Percentiles rank a stretch among this genome's conserved stretches.
Conservation (phyloP, 2,113 vertebrate species). For the Odocoileus hemionus region DNA sequence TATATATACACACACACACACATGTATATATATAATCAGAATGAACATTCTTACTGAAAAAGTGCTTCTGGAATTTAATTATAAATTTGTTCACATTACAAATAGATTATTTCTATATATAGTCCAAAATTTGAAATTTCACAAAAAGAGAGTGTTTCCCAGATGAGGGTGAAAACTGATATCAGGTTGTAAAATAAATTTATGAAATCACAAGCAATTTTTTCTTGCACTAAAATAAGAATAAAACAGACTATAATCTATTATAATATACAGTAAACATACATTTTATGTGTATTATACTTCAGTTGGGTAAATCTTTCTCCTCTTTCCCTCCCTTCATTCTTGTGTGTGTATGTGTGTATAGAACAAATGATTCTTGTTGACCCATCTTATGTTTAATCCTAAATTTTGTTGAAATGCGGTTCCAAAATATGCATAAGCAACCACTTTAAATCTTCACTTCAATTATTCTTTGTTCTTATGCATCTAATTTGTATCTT, state of each 20-base stretch:
- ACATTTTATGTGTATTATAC: background rate
- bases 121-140: background rate
- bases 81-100: background rate
- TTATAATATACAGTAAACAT: background rate
- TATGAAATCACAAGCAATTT: background rate
- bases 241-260: background rate
- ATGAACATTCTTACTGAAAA: background rate
- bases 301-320: background rate
- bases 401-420: background rate
- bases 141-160: background rate
- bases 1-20: too few relatives aligned
- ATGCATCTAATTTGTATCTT: background rate
- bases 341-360: background rate
- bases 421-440: background rate
- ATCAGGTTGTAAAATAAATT: background rate
- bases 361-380: background rate
- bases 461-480: background rate
- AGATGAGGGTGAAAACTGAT: background rate
- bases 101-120: background rate
- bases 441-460: background rate
- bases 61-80: background rate
- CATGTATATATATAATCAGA: background rate
- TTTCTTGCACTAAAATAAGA: background rate
- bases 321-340: background rate
- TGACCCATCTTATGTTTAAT: background rate